Evolutionary conservation across 2,113 vertebrate species (phyloP).

Genomic region (Spea multiplicata): DNA sequence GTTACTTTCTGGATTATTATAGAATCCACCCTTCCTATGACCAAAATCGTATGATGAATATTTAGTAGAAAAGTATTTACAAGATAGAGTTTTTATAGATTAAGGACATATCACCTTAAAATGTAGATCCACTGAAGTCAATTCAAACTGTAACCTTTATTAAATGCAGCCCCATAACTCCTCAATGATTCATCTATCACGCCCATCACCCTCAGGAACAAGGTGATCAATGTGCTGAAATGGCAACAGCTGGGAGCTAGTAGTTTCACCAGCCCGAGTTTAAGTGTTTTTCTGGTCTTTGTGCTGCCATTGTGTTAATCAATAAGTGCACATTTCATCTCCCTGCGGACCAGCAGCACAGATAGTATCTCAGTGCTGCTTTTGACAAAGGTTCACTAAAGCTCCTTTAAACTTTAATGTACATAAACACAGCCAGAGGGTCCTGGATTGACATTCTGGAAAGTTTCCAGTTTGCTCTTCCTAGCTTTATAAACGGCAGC

Average conservation of each 20-base stretch:
- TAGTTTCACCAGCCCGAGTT: background rate
- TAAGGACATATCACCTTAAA: too few species aligned
- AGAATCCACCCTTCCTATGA: too few species aligned
- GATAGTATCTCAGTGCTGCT: conserved; percentile 41
- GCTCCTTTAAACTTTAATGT: conserved; percentile 30
- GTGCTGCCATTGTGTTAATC: conserved; percentile 28
- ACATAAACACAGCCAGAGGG: conserved; percentile 43
- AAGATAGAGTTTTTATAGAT: too few species aligned
- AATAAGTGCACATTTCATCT: conserved; percentile 45
- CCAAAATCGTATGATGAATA: too few species aligned
- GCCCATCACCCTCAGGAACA: too few species aligned
- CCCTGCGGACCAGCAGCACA: conserved; percentile 29
- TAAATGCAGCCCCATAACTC: too few species aligned
- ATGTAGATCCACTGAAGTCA: too few species aligned
- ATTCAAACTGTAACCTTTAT: too few species aligned
- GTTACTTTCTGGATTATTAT: too few species aligned
- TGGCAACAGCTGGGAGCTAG: background rate
- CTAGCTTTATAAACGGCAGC: conserved; percentile 54
- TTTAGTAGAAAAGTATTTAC: too few species aligned
- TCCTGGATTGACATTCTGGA: conserved; percentile 55
- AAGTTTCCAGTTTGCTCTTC: conserved; percentile 52
- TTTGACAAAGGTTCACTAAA: conserved; percentile 48
- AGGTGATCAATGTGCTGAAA: too few species aligned
- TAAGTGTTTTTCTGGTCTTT: background rate
- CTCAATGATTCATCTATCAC: too few species aligned